These are phyloP conservation scores for Phrynosoma platyrhinos DNA, from an alignment of 2,113 vertebrate genomes.

Conservation along the genomic window DNA sequence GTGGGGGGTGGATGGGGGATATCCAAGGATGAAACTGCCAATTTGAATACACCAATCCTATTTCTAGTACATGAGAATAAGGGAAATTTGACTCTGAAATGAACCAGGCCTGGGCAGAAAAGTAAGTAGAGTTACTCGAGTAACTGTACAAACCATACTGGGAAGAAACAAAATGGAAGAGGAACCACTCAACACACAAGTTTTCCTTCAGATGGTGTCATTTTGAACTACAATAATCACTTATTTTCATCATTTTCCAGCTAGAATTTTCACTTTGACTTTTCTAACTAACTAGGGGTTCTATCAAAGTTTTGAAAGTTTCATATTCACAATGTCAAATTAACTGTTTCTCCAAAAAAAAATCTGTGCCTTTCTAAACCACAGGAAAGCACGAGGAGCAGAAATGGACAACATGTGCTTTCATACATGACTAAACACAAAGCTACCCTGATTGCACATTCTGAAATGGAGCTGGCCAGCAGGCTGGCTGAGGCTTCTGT, in stretches of 20 bases:
- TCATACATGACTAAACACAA: no score
- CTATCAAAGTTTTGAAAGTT: neutral
- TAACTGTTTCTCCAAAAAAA: neutral
- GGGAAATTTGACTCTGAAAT: slow-evolving; percentile 25
- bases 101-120: slow-evolving; percentile 5
- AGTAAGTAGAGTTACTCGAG: slow-evolving; percentile 12
- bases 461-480: no score
- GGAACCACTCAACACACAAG: neutral
- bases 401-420: no score
- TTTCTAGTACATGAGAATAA: slow-evolving; percentile 25
- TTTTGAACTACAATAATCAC: slow-evolving; percentile 8
- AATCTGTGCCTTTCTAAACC: no score
- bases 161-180: neutral
- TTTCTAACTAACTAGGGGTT: neutral
- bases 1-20: no score
- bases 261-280: slow-evolving; percentile 33
- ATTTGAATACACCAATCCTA: neutral
- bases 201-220: neutral
- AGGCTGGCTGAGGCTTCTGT: no score
- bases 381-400: no score
- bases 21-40: neutral
- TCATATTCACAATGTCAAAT: neutral
- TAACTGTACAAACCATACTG: slow-evolving; percentile 28
- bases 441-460: no score
- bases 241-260: slow-evolving; percentile 33